Base-by-base conservation (phyloP, 2,888 invertebrate species). In the Cosmopolites sordidus region DNA sequence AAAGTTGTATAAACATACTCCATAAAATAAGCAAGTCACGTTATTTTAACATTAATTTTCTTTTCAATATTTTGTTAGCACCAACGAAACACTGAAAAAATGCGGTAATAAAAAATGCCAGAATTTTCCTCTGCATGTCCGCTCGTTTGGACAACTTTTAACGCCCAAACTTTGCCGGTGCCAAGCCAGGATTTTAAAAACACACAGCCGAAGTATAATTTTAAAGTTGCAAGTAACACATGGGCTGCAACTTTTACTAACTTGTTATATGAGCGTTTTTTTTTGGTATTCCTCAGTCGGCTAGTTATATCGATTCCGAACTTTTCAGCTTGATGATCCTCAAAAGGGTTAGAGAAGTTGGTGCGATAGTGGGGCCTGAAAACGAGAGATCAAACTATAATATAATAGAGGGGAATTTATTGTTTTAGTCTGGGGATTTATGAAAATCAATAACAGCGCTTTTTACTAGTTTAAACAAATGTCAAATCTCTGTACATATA, bases 321-420 rank as follows among this genome's bases (percentile, higher is more conserved):
- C 66, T 71, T 71, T 72, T 5, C 66, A 64, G 62, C 65, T 67
- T 72, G 70, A 72, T 71, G 71, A 67, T 69, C 69, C 69, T 69
- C 69, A 68, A 69, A 71, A 71, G 71, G 70, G 69, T 69, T 70
- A 70, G 70, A 69, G 22, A 22, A 22, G 22, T 22, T 22, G 22
- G 4, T 5, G 22, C 22, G 8, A 22, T 22, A 22, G 8, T 22
- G 8, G 3, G 22, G 8, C 22, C 22, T n/a, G n/a, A n/a, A n/a
- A n/a, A n/a, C n/a, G n/a, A n/a, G n/a, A n/a, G n/a, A n/a, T n/a
- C n/a, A n/a, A n/a, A n/a, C n/a, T n/a, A n/a, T n/a, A n/a, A n/a
- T n/a, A n/a, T n/a, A n/a, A n/a, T n/a, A n/a, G n/a, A n/a, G n/a
- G n/a, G n/a, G n/a, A n/a, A n/a, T n/a, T n/a, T n/a, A n/a, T n/a